Evolutionary conservation across 2,888 invertebrate genomes (phyloP), one percentile per base, ranked within the genome.

Genomic region (Drosophila neonasuta): DNA sequence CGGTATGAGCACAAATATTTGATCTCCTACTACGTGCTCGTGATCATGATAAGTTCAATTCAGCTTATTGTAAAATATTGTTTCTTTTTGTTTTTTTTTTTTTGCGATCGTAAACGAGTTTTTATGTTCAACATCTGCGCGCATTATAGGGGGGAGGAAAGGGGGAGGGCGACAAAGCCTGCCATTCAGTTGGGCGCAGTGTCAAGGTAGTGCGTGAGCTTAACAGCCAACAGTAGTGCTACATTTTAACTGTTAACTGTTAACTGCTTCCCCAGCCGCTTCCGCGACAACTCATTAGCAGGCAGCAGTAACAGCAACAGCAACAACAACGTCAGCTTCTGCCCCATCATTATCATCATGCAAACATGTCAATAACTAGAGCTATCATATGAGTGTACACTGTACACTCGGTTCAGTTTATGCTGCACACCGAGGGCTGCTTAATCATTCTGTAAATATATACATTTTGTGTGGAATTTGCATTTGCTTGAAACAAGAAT

Each of bases 1-100:
- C 68, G 56, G 56, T 59, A 62, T 70, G 69, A 78, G 63, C 71
- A 68, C 76, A 85, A 80, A 79, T 86, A 77, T 86, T 86, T 77
- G 75, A 70, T 64, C 64, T 52, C 48, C 39, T 36, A 59, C 34
- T 39, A 61, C 55, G 61, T 65, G 60, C 17, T 63, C 54, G 41
- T 15, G 44, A 61, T 68, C 41, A 56, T 59, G 60, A 57, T 45
- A 34, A 57, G 41, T 15, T 57, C 29, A 57, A 29, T 56, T 9
- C 45, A 49, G 11, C 49, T 52, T 48, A 46, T 61, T 67, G 58
- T 59, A 52, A 29, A 29, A 32, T 32, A 7, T 10, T 9, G 10
- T 36, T 29, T 52, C 36, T 60, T 59, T 68, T 29, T 52, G 24
- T 60, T 59, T 68, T 32, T 2, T 0, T 34, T 29, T 52, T 45